phyloP scores from a whole-genome alignment of 1,140 invertebrate genomes.

The Anastatus disparis region DNA sequence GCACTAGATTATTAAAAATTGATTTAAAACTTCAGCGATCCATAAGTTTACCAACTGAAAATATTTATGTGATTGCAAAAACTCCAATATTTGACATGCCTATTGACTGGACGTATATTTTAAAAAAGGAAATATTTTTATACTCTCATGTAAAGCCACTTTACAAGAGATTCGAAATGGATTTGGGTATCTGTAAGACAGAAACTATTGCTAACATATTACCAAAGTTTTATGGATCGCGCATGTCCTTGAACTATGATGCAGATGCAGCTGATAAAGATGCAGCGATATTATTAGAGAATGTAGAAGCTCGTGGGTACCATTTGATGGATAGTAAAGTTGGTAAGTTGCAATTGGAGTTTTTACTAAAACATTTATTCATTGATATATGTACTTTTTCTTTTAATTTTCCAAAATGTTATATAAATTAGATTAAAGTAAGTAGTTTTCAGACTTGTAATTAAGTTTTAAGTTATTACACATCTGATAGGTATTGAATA shows the following conservation, averaged over 20 bases:
- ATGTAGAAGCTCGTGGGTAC: conserved; percentile 13
- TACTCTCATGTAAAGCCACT: conserved; percentile 48
- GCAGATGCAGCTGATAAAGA: neutral
- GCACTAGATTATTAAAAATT: conserved; percentile 66
- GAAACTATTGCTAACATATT: conserved; percentile 57
- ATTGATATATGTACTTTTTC: no score
- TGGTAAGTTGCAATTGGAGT: conserved; percentile 17
- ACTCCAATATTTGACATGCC: conserved; percentile 49
- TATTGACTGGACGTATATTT: conserved; percentile 56
- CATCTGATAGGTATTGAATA: no score
- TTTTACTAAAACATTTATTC: no score
- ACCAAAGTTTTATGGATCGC: conserved; percentile 67
- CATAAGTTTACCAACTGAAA: conserved; percentile 35
- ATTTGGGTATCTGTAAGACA: conserved; percentile 53
- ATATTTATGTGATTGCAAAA: conserved; percentile 59
- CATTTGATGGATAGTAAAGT: conserved; percentile 1
- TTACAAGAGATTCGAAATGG: conserved; percentile 48
- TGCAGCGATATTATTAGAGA: conserved; percentile 22
- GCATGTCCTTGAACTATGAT: conserved; percentile 57
- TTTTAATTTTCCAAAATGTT: no score
- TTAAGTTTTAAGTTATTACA: no score
- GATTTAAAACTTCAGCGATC: conserved; percentile 46
- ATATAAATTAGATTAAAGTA: no score
- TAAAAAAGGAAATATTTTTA: conserved; percentile 57
- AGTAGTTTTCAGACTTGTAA: no score